Evolutionary conservation across 1,140 invertebrate species (phyloP).

Genomic region (Trissolcus basalis): DNA sequence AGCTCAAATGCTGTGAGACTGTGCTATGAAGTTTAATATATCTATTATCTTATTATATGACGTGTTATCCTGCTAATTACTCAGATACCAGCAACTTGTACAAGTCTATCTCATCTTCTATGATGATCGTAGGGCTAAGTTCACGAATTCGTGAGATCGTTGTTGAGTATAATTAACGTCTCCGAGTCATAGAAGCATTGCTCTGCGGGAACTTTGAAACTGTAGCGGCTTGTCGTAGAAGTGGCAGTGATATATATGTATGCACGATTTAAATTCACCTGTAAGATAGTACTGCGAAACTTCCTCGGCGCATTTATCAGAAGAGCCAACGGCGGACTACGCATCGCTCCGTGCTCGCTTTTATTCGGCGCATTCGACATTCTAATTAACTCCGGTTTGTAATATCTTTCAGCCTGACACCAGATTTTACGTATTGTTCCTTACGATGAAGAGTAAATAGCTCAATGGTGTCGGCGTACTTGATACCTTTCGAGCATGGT

Average conservation of each 20-base stretch:
- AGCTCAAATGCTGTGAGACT: too few relatives aligned
- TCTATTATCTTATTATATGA: conserved; percentile 11
- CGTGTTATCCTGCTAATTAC: conserved; percentile 26
- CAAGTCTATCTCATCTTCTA: conserved; percentile 37
- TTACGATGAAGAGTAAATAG: too few relatives aligned
- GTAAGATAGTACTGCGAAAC: conserved; percentile 51
- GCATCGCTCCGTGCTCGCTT: conserved; percentile 8
- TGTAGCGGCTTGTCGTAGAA: conserved; percentile 51
- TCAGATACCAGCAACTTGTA: conserved; percentile 25
- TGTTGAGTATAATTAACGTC: conserved; percentile 57
- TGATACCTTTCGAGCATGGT: too few relatives aligned
- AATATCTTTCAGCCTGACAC: not conserved
- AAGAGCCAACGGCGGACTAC: conserved; percentile 27
- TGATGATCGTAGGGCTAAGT: conserved; percentile 42
- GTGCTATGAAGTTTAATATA: conserved; percentile 9
- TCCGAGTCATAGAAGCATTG: conserved; percentile 32
- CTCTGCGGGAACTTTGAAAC: conserved; percentile 52
- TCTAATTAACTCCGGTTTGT: conserved; percentile 25
- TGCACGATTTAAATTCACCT: conserved; percentile 50
- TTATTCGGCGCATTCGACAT: conserved; percentile 30
- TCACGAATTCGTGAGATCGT: conserved; percentile 46
- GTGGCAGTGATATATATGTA: conserved; percentile 42
- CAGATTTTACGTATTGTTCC: conserved; percentile 3
- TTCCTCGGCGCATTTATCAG: conserved; percentile 46
- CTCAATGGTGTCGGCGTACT: too few relatives aligned